Evolutionary conservation across 1,140 invertebrate genomes (phyloP).

Genomic region (Zophobas atratus): DNA sequence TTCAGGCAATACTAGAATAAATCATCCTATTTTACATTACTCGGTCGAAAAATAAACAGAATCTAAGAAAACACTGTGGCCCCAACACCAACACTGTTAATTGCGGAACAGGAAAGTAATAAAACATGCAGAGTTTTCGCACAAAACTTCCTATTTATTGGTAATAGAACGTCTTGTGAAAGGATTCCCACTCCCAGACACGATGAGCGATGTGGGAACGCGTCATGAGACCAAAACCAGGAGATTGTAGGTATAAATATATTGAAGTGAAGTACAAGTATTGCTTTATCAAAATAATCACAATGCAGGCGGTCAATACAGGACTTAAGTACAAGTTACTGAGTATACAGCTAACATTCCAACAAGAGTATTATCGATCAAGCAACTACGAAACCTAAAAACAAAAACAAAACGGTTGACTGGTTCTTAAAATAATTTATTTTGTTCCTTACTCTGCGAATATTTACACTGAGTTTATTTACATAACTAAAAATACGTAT

Average conservation of each 20-base stretch:
- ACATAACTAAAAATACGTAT: conserved; percentile 36
- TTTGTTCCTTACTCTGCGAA: neutral
- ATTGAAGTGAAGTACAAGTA: conserved; percentile 1
- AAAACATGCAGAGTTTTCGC: conserved; percentile 1
- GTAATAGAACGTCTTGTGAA: conserved; percentile 18
- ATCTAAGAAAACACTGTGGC: neutral
- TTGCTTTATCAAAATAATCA: neutral
- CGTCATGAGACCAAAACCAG: conserved; percentile 1
- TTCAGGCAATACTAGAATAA: conserved; percentile 62
- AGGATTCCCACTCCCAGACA: conserved; percentile 12
- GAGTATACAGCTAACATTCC: neutral
- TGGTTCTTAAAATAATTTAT: conserved; percentile 8
- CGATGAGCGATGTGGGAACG: conserved; percentile 1
- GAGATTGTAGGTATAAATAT: neutral
- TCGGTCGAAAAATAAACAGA: conserved; percentile 16
- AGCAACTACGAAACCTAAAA: neutral
- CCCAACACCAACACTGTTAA: conserved; percentile 5
- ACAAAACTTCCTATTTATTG: conserved; percentile 6
- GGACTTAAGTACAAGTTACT: neutral
- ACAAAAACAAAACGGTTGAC: neutral
- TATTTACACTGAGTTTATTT: conserved; percentile 45
- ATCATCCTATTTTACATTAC: conserved; percentile 46
- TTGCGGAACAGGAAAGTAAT: neutral
- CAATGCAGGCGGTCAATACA: neutral
- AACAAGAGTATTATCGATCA: conserved; percentile 1